phyloP scores from a whole-genome alignment of 2,113 vertebrate species.

The Scatophagus argus region DNA sequence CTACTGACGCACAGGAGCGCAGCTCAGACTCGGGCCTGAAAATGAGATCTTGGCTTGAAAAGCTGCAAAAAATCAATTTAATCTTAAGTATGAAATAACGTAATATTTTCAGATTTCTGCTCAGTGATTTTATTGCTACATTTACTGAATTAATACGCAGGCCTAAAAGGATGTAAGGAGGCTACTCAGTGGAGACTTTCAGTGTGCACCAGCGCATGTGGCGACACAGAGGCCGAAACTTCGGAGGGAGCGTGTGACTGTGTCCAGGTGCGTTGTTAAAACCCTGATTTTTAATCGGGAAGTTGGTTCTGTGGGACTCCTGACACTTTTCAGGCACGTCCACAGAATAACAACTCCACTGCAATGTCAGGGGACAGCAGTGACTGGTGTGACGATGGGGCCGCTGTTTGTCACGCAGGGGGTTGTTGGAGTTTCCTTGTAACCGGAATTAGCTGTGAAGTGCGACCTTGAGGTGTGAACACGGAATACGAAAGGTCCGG shows the following conservation, averaged over 20 bases:
- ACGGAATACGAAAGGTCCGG: constrained; percentile 78
- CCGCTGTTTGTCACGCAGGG: constrained; percentile 70
- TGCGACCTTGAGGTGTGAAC: constrained; percentile 86
- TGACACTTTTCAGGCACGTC: background rate
- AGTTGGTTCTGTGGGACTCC: background rate
- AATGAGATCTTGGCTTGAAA: background rate
- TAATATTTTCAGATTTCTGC: background rate
- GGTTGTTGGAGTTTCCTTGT: constrained; percentile 77
- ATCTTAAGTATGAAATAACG: background rate
- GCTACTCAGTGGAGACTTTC: too few relatives aligned
- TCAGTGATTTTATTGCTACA: background rate
- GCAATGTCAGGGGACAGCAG: constrained; percentile 16
- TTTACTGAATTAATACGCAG: background rate
- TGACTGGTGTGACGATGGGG: constrained; percentile 54
- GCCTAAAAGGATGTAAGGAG: too few relatives aligned
- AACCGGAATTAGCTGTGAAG: constrained; percentile 88
- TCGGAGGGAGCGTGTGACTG: background rate
- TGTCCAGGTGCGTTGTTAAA: background rate
- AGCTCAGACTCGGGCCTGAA: background rate
- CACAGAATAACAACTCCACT: background rate
- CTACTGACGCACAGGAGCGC: background rate
- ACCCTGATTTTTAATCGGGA: too few relatives aligned
- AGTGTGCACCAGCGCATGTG: background rate
- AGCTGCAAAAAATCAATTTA: background rate
- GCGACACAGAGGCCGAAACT: background rate